Evolutionary conservation across 2,113 vertebrate genomes (phyloP), one percentile per base, ranked within the genome.

Genomic region (Desmodus rotundus): DNA sequence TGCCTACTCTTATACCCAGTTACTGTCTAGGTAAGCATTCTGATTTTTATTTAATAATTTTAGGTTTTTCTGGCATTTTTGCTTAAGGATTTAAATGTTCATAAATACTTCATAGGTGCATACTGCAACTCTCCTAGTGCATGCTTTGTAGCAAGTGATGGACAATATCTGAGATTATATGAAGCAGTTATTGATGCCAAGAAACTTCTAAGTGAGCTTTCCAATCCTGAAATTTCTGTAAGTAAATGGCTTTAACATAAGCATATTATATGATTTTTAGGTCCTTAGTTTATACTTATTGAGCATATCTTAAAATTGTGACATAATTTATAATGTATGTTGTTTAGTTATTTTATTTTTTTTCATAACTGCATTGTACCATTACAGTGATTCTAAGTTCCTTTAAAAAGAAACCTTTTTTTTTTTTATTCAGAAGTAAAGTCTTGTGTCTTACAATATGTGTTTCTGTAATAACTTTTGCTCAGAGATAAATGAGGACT

Each of bases 91-190:
- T 82, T 85, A 96, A 95, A 86, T 93, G 5, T 97, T 82, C 80
- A 3, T 96, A 84, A 93, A 94, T 98, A 26, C 43, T 96, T 98
- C 98, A 88, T 96, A 99, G 99, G 99, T 98, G 98, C 98, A 31
- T 99, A 99, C 93, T 99, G 99, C 97, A 99, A 99, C 98, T 99
- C 99, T 93, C 99, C 99, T 97, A 99, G 99, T 97, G 99, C 99
- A 88, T 99, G 99, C 98, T 99, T 99, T 94, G 99, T 99, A 85
- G 99, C 99, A 85, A 99, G 99, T 97, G 99, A 99, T 9, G 99
- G 99, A 38, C 99, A 99, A 1, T 99, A 99, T 84, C 99, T 99
- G 95, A 98, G 99, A 96, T 98, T 99, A 47, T 99, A 99, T 98
- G 99, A 99, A 98, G 99, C 99, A 95, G 99, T 99, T 92, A 99